Evolutionary conservation across 2,888 invertebrate genomes (phyloP), one percentile per base, ranked within the genome.

Genomic region (Ceriagrion tenellum): DNA sequence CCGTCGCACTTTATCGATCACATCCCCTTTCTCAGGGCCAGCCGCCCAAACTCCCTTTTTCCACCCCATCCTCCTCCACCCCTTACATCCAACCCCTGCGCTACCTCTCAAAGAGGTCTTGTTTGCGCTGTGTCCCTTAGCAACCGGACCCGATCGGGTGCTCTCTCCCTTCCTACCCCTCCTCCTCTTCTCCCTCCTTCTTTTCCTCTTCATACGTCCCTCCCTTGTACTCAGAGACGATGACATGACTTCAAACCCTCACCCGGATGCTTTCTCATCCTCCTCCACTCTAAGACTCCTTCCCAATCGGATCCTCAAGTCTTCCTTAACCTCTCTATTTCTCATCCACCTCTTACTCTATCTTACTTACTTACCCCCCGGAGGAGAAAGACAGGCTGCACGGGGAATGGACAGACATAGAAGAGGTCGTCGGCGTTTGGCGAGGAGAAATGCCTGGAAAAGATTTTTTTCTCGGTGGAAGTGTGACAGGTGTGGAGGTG

Each of bases 121-220:
- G 93, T 93, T 93, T 93, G 93, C 93, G 69, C 93, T 93, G 69
- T 74, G 93, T 93, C 93, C 93, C 93, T 93, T 93, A 47, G 93
- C 93, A 93, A 93, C 93, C 93, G 93, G 93, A 93, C 63, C 91
- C 63, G 63, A 91, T 93, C 93, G 93, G 30, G 30, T 35, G 35
- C 81, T 35, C 30, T 13, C 30, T 35, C 81, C 74, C 35, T 13
- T 35, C 35, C 35, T 18, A 8, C 35, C 81, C 1, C 69, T 26
- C 69, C 16, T 81, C 81, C 35, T 35, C 6, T 18, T 18, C 12
- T 35, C 16, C 81, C 30, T n/a, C n/a, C n/a, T n/a, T n/a, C n/a
- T n/a, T n/a, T n/a, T 6, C 74, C 74, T 12, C 63, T 20, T 20
- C 23, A 13, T 63, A 26, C 35, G 26, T 91, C 63, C 93, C 69